phyloP scores from a whole-genome alignment of 2,797 vertebrate genomes.

The Tragelaphus eurycerus region DNA sequence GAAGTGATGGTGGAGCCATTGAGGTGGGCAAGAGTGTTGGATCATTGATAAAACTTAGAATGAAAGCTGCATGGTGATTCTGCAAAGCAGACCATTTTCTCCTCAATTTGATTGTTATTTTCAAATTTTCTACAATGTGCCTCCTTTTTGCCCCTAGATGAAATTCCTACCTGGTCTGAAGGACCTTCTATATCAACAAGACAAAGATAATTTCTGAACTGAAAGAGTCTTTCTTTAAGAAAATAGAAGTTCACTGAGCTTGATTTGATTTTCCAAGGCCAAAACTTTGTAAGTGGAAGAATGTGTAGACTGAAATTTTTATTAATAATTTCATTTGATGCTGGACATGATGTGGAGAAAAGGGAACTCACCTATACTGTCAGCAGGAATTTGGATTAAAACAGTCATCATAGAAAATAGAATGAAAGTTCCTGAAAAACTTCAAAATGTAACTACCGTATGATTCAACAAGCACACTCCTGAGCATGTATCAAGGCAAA shows the following conservation, averaged over 20 bases:
- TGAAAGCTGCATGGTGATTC: background rate
- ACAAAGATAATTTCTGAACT: background rate
- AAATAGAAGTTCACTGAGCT: background rate
- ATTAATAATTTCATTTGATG: background rate
- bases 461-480: background rate
- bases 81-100: background rate
- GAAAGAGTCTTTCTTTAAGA: background rate
- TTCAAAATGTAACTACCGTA: background rate
- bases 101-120: background rate
- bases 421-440: background rate
- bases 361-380: background rate
- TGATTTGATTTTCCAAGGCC: background rate
- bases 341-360: background rate
- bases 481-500: background rate
- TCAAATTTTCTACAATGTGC: background rate
- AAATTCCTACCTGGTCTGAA: background rate
- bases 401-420: background rate
- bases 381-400: background rate
- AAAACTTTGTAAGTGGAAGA: background rate
- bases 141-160: background rate
- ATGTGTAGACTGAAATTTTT: background rate
- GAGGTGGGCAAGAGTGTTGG: background rate
- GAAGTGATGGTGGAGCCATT: background rate
- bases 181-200: background rate
- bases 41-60: background rate